phyloP scores from a whole-genome alignment of 2,888 invertebrate species.

The Drosophila fulvimacula region DNA sequence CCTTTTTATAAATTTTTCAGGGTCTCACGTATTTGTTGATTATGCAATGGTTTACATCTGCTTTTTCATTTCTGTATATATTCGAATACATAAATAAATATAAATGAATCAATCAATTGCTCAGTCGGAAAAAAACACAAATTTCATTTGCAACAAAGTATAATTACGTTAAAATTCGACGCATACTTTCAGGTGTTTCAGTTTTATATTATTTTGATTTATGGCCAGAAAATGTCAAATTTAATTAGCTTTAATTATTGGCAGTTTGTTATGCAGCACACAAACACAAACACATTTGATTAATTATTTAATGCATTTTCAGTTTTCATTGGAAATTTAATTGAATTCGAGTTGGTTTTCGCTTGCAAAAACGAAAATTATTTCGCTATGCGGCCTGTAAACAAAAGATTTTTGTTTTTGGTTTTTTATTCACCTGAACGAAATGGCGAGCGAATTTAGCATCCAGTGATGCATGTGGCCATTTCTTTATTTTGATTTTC shows the following conservation, averaged over 20 bases:
- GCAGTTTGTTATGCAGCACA: conserved; percentile 31
- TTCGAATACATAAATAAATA: background rate
- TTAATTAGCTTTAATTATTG: conserved; percentile 54
- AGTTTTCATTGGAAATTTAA: conserved; percentile 45
- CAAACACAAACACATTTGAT: background rate
- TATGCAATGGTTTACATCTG: too few relatives aligned
- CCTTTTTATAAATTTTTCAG: too few relatives aligned
- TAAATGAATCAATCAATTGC: background rate
- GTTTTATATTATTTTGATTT: conserved; percentile 33
- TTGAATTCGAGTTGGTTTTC: conserved; percentile 55
- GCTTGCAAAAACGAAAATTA: conserved; percentile 31
- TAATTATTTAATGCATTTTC: conserved; percentile 56
- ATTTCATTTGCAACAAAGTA: background rate
- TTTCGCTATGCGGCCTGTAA: background rate
- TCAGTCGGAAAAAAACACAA: background rate
- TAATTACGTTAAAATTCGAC: background rate
- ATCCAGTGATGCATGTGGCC: conserved; percentile 12
- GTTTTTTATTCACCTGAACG: background rate
- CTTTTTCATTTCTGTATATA: background rate
- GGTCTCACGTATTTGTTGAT: too few relatives aligned
- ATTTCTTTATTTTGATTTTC: conserved; percentile 39
- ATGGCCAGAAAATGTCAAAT: conserved; percentile 25
- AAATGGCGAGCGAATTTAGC: background rate
- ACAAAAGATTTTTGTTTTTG: conserved; percentile 2
- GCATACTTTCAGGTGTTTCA: conserved; percentile 47